Conservation (phyloP, 2,113 vertebrate species). For the Eurypyga helias region DNA sequence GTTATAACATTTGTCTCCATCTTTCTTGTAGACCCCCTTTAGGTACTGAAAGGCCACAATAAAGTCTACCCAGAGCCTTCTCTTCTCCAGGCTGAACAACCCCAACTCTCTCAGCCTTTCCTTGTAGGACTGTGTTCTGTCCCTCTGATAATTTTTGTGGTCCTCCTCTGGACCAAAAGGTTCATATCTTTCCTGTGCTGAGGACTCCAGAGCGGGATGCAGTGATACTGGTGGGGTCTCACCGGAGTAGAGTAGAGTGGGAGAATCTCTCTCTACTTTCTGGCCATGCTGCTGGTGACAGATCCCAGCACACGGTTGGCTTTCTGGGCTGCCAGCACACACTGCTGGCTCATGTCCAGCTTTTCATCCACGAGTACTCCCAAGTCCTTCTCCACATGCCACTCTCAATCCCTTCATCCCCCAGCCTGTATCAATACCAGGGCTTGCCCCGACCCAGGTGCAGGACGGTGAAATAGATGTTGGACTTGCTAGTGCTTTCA, state of each 20-base stretch:
- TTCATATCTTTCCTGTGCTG: background rate
- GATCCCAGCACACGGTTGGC: rapidly evolving
- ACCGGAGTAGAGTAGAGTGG: rapidly evolving
- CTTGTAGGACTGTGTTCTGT: background rate
- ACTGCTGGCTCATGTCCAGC: background rate
- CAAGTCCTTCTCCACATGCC: background rate
- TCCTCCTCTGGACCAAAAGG: background rate
- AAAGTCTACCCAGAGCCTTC: background rate
- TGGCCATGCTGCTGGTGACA: rapidly evolving
- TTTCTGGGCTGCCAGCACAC: background rate
- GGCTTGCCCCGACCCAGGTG: background rate
- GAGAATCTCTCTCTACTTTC: background rate
- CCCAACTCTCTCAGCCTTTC: background rate
- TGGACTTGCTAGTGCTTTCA: background rate
- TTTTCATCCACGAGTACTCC: background rate
- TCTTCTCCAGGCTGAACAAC: background rate
- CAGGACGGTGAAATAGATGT: background rate
- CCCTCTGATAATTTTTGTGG: background rate
- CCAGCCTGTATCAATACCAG: background rate
- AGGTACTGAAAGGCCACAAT: background rate
- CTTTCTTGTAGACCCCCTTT: no score
- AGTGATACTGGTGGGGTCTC: background rate
- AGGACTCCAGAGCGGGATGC: background rate
- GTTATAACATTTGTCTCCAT: no score
- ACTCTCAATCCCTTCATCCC: background rate